Base-by-base conservation (phyloP, 2,113 vertebrate species). In the Catharus minimus region DNA sequence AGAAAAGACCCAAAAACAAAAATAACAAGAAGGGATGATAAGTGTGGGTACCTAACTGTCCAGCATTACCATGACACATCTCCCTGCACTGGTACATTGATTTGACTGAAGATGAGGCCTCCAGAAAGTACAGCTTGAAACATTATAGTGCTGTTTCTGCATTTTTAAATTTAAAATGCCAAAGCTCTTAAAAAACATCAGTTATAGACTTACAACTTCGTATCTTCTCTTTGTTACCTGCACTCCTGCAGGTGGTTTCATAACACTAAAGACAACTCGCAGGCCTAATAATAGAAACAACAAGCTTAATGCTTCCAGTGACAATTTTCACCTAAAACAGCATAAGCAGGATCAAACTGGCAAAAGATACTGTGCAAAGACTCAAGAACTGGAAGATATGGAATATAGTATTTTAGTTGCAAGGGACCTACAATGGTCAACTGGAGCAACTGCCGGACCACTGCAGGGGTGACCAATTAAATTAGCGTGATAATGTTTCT, bases 401-500 rank as follows among this genome's bases (percentile, higher is more conserved):
- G 17, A 46, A 57, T 11, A 18, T 11, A 50, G 13, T 14, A n/a
- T 28, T 61, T 33, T 16, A 50, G 17, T 12, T 53, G 17, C 49
- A 80, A 60, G 11, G 32, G 10, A 65, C 6, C 7, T 27, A 41
- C 32, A 72, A 2, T 0, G 0, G 27, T 5, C 26, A 41, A 3
- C 23, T 12, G 30, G 14, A 50, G 28, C 64, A 60, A 64, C 3
- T 22, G 13, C n/a, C 18, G 60, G 15, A 72, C 8, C 7, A 41
- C 4, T 30, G 50, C 57, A 58, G 21, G 12, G 9, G 14, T 27
- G 22, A 77, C 17, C 26, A n/a, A 10, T 28, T 50, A 26, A 64
- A 55, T 12, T 6, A 7, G 6, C 0, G 0, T 24, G 3, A 11
- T 43, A 65, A 56, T 3, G 2, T 7, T 28, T 26, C 22, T 43